Conservation (phyloP, 2,888 invertebrate genomes). For the Coenonympha glycerion region DNA sequence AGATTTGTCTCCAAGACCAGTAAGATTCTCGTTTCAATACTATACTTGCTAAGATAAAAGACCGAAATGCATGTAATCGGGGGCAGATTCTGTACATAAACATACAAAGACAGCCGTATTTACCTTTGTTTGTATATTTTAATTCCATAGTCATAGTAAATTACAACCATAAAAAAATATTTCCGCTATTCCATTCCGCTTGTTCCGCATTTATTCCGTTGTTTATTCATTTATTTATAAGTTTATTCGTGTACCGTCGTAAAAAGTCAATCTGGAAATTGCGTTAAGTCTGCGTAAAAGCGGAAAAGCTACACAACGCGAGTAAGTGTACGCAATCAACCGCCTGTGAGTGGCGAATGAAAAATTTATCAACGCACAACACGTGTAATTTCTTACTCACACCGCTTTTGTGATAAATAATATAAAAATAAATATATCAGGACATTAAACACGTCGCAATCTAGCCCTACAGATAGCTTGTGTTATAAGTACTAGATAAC, state of each 20-base stretch:
- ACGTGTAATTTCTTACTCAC: conserved; percentile 30
- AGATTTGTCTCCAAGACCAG: background rate
- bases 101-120: too few species aligned
- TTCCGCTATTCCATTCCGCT: background rate
- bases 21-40: background rate
- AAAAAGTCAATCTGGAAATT: conserved; percentile 71
- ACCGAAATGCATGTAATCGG: too few species aligned
- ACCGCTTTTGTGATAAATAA: conserved; percentile 17
- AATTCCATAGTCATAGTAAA: too few species aligned
- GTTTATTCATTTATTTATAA: conserved; percentile 30
- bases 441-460: too few species aligned
- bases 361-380: conserved; percentile 36
- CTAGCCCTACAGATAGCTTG: too few species aligned
- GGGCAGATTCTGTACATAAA: too few species aligned
- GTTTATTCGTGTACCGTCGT: conserved; percentile 55
- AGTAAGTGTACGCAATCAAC: conserved; percentile 30
- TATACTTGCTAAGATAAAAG: too few species aligned
- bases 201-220: background rate
- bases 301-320: conserved; percentile 35
- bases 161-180: background rate
- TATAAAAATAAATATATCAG: too few species aligned
- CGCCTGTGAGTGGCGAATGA: conserved; percentile 31
- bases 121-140: too few species aligned
- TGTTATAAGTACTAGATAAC: too few species aligned
- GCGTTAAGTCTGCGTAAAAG: conserved; percentile 44